Percentiles rank a stretch among this genome's conserved stretches.
phyloP scores from a whole-genome alignment of 2,888 invertebrate species.

The Latrodectus hesperus region DNA sequence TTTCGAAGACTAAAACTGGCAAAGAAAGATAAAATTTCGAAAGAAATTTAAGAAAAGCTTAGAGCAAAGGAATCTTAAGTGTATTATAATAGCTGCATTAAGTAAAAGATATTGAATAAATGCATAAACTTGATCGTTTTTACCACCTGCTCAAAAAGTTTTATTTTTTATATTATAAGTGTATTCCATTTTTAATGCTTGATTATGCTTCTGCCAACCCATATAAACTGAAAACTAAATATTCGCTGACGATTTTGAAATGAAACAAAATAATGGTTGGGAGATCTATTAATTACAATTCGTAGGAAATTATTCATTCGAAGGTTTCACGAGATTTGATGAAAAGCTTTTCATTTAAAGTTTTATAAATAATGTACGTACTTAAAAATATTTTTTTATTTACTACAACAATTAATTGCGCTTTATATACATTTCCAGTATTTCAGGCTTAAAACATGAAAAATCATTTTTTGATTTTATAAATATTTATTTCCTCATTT shows the following conservation, averaged over 20 bases:
- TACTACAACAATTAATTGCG: too few relatives aligned
- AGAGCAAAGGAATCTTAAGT: slow-evolving; percentile 23
- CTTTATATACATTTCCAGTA: too few relatives aligned
- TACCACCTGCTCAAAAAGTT: slow-evolving; percentile 52
- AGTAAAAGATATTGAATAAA: slow-evolving; percentile 50
- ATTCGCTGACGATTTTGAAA: background rate
- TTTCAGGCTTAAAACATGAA: too few relatives aligned
- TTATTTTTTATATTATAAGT: slow-evolving; percentile 28
- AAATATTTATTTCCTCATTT: too few relatives aligned
- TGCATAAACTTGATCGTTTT: slow-evolving; percentile 42
- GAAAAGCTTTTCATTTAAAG: too few relatives aligned
- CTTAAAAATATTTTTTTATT: too few relatives aligned
- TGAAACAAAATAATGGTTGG: background rate
- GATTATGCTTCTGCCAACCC: background rate
- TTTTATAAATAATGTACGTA: too few relatives aligned
- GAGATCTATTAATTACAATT: background rate
- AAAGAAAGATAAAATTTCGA: background rate
- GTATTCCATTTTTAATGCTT: slow-evolving; percentile 12
- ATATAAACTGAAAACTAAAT: background rate
- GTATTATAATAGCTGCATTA: slow-evolving; percentile 57
- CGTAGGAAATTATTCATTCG: too few relatives aligned
- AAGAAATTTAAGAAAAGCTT: background rate
- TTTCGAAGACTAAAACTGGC: background rate
- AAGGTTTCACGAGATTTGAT: too few relatives aligned
- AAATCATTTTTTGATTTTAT: too few relatives aligned